Evolutionary conservation across 2,888 invertebrate genomes (phyloP), one percentile per base, ranked within the genome.

Genomic region (Vandiemenella viatica): DNA sequence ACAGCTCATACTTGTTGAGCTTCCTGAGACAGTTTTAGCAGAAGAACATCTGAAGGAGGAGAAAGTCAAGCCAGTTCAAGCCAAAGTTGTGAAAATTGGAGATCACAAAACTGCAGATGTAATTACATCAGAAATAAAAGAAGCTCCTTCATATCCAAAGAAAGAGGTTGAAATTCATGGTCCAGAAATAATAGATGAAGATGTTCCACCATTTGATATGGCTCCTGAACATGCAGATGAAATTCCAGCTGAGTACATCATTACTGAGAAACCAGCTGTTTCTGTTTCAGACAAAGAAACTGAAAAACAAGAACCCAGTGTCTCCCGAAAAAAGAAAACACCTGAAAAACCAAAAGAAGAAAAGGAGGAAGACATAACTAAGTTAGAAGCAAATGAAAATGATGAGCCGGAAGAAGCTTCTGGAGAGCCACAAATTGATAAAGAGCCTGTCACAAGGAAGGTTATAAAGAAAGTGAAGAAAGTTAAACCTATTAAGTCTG

Each of bases 391-490:
- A n/a, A 26, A 52, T 58, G 20, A 57, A 55, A 48, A 43, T 26
- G 38, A 38, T 5, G 17, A 20, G 20, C 19, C 21, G 8, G 37
- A 19, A 46, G 20, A 63, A 41, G 53, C 58, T 6, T 56, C 67
- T 15, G 70, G 71, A 58, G 73, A 75, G 59, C 72, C 73, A 52
- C 66, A 73, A 4, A 63, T 76, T 20, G 5, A 68, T 70, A 58
- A 69, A 70, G 44, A 68, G 70, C 53, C 74, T 64, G 57, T 70
- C 69, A 16, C 69, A 69, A 53, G n/a, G 60, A 61, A 51, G 58
- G 6, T 16, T 17, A 17, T 21, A 46, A 58, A 50, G 49, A 50
- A 4, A 43, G 48, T 17, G 57, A 57, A 46, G 55, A 55, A 47
- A 50, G 62, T 64, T 18, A 37, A 38, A 45, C 49, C 43, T 37